Evolutionary conservation across 2,888 invertebrate genomes (phyloP).

Genomic region (Chrysolina oricalcia): DNA sequence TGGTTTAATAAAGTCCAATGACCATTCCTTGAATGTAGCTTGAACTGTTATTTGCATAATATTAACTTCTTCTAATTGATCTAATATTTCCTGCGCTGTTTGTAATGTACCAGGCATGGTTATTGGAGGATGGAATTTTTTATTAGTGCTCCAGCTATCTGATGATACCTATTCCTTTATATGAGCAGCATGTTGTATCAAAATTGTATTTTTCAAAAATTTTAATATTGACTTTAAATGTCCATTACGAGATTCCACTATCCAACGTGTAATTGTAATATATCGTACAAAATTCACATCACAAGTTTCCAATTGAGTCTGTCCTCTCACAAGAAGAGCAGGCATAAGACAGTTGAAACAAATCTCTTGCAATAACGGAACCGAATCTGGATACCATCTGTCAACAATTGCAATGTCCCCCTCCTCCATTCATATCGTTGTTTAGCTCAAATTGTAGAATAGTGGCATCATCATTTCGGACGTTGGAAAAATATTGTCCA

Average conservation of each 20-base stretch:
- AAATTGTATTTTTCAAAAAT: background rate
- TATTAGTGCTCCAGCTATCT: background rate
- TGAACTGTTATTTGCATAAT: no score
- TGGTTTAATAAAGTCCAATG: no score
- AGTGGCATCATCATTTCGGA: background rate
- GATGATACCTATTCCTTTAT: background rate
- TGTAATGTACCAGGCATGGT: no score
- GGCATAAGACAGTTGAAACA: slow-evolving; percentile 19
- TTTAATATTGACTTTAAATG: background rate
- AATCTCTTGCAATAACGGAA: slow-evolving; percentile 18
- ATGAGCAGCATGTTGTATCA: background rate
- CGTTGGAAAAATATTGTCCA: background rate
- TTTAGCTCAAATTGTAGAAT: background rate
- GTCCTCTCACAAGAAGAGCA: background rate
- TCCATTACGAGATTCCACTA: no score
- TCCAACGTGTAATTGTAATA: no score
- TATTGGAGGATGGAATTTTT: background rate
- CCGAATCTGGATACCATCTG: slow-evolving; percentile 18
- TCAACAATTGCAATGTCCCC: slow-evolving; percentile 13
- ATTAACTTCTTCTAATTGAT: no score
- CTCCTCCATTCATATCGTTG: background rate
- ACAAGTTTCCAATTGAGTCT: background rate
- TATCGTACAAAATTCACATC: background rate
- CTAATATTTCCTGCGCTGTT: no score
- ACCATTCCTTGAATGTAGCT: no score